These are phyloP conservation scores for Mesocricetus auratus DNA, from an alignment of 2,113 vertebrate species.

Conservation along the genomic window DNA sequence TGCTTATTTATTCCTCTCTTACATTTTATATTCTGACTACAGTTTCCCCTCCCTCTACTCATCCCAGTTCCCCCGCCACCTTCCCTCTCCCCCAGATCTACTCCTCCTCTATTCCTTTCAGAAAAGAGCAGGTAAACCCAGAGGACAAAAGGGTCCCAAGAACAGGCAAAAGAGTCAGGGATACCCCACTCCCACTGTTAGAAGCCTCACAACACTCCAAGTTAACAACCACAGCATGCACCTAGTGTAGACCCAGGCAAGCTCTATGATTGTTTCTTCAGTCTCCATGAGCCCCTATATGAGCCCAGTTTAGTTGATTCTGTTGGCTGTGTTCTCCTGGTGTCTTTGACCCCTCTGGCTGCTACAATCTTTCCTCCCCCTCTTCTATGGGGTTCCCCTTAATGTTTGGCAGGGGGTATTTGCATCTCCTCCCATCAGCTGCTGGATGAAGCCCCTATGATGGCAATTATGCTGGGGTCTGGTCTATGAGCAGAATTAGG, in stretches of 20 bases:
- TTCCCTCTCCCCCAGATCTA: not conserved
- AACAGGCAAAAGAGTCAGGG: not conserved
- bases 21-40: not conserved
- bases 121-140: not conserved
- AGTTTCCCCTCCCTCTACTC: not conserved
- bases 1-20: not conserved
- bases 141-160: not conserved
- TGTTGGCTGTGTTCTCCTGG: not conserved
- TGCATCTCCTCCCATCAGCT: not conserved
- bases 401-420: not conserved
- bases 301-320: no score
- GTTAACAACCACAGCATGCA: not conserved
- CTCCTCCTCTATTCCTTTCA: not conserved
- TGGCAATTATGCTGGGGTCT: not conserved
- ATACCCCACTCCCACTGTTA: not conserved
- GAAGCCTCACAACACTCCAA: not conserved
- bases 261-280: not conserved
- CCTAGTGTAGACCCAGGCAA: not conserved
- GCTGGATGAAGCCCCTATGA: not conserved
- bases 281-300: not conserved
- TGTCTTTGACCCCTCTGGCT: not conserved
- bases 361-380: not conserved
- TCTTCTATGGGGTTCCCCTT: not conserved
- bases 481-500: not conserved
- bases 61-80: not conserved